These are phyloP conservation scores for Hypena proboscidalis DNA, from an alignment of 2,888 invertebrate genomes.

Conservation along the genomic window DNA sequence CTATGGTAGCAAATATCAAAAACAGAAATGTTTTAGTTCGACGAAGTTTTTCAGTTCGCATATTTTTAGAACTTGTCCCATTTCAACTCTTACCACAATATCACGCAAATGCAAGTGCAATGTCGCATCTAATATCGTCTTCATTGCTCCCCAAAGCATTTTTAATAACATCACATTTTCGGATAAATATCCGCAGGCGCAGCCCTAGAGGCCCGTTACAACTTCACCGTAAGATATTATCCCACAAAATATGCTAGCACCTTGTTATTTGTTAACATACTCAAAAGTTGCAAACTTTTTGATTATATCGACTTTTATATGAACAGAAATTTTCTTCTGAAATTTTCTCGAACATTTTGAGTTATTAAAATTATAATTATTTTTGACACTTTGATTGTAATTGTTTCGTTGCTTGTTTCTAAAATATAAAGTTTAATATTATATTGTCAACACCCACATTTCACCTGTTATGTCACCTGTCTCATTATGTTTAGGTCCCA, in stretches of 20 bases:
- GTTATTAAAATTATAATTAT: conserved; percentile 11
- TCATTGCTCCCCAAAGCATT: conserved; percentile 23
- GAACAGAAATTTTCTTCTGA: conserved; percentile 2
- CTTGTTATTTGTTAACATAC: conserved; percentile 17
- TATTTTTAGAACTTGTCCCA: not conserved
- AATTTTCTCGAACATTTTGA: conserved; percentile 3
- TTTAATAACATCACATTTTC: conserved; percentile 29
- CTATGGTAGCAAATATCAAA: no score
- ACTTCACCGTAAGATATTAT: conserved; percentile 29
- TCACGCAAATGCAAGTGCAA: conserved; percentile 25
- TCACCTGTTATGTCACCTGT: no score
- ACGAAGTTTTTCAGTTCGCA: no score
- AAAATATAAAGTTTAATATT: no score
- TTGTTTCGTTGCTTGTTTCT: not conserved
- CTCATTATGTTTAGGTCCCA: no score
- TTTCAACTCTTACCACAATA: not conserved
- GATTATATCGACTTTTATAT: conserved; percentile 5
- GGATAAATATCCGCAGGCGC: conserved; percentile 21
- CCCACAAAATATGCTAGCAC: conserved; percentile 16
- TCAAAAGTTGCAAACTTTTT: conserved; percentile 11
- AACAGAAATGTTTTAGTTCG: no score
- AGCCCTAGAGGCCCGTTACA: conserved; percentile 36
- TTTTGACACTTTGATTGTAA: not conserved
- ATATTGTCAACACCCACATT: no score
- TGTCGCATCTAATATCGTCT: conserved; percentile 15